Conservation (phyloP, 2,888 invertebrate genomes). For the Acleris holmiana region DNA sequence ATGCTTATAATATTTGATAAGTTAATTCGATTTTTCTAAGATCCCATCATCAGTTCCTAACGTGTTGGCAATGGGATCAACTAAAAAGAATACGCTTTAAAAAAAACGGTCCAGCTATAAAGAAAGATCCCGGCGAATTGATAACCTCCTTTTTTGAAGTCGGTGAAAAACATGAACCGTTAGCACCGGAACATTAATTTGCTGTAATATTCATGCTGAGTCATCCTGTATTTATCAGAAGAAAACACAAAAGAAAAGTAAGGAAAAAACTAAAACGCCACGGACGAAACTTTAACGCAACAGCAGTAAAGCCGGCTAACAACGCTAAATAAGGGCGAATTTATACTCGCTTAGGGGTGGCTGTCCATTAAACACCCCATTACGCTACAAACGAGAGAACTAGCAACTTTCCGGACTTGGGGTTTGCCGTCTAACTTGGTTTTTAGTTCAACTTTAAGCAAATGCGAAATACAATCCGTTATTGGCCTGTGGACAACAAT, state of each 20-base stretch:
- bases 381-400: slow-evolving; percentile 6
- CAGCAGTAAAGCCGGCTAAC: background rate
- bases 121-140: no score
- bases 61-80: no score
- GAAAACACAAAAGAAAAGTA: background rate
- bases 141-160: no score
- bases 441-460: slow-evolving; percentile 9
- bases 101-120: no score
- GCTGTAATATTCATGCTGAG: no score
- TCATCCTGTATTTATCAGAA: no score
- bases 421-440: background rate
- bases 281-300: slow-evolving; percentile 7
- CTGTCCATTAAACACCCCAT: slow-evolving; percentile 1
- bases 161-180: no score
- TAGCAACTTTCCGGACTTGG: slow-evolving; percentile 7
- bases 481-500: background rate
- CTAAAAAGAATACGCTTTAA: no score
- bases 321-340: slow-evolving; percentile 1
- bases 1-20: no score
- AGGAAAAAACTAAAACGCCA: background rate
- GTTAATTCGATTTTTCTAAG: no score
- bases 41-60: no score
- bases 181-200: no score
- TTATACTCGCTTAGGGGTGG: background rate
- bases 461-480: background rate